Evolutionary conservation across 2,888 invertebrate genomes (phyloP), one percentile per base, ranked within the genome.

Genomic region (Stegana nigrithorax): DNA sequence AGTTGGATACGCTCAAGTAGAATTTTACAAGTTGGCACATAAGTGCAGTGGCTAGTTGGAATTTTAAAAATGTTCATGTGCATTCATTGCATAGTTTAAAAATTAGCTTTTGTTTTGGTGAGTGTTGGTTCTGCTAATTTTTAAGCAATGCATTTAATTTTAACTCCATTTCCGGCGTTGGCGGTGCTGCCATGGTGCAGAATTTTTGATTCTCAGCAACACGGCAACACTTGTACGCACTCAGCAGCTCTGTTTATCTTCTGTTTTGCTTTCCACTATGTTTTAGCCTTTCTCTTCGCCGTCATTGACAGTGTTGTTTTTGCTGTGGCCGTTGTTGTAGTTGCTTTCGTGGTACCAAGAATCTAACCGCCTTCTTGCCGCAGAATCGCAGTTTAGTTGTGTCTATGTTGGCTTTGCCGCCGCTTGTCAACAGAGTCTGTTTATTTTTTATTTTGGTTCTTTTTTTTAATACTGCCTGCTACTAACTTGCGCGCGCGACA

Each of bases 341-440:
- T 47, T 47, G 25, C 25, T 47, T 5, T n/a, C 47, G 25, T 47
- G 12, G 17, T 14, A n/a, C n/a, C n/a, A n/a, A n/a, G n/a, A n/a
- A n/a, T n/a, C 23, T 10, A 47, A 47, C 23, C 45, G 39, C 21
- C 44, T 44, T 44, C 44, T 44, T 44, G 44, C 44, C 44, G 44
- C 19, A 25, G 47, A 47, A 47, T 25, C 25, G 23, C 25, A 47
- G 47, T 47, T 47, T 25, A 47, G 47, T 47, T 47, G 47, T 47
- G 23, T 47, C 21, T 21, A 25, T 47, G 47, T 47, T 47, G 47
- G 21, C 47, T 21, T 23, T 23, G 47, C 25, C 25, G 25, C 21
- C 47, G 47, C 25, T 47, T 47, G 47, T 25, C 25, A 42, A 12
- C n/a, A 17, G n/a, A n/a, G n/a, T n/a, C n/a, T n/a, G n/a, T n/a